A percentile compares a stretch with the other conserved stretches of the same genome.
phyloP scores from a whole-genome alignment of 2,797 vertebrate genomes.

The Sciaenops ocellatus region DNA sequence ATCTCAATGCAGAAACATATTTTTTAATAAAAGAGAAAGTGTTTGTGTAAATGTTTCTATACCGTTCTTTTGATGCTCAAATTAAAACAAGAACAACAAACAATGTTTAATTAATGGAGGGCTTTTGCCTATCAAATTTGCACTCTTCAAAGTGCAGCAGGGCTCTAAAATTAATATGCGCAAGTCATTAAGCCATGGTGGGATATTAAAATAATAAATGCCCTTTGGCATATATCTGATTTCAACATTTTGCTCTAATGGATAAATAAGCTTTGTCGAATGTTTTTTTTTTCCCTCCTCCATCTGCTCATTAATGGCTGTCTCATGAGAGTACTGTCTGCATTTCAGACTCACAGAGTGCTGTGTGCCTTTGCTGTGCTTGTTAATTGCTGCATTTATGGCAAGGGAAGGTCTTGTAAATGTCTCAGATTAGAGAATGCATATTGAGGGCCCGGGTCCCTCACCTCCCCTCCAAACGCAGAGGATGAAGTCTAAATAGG shows the following conservation, averaged over 20 bases:
- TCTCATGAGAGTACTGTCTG: conserved; percentile 71
- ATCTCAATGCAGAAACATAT: conserved; percentile 1
- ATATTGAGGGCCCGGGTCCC: conserved; percentile 59
- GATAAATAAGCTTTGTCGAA: conserved; percentile 86
- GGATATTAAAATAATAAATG: conserved; percentile 76
- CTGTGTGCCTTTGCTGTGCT: conserved; percentile 68
- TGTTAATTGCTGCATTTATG: conserved; percentile 84
- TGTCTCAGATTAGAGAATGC: conserved; percentile 76
- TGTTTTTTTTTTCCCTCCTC: conserved; percentile 49
- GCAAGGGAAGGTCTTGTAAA: conserved; percentile 75
- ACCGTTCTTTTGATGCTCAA: conserved; percentile 35
- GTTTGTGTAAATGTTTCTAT: conserved; percentile 35
- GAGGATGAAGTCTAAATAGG: conserved; percentile 74
- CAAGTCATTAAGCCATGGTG: conserved; percentile 61
- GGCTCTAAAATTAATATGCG: conserved; percentile 62
- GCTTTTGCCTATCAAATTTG: conserved; percentile 47
- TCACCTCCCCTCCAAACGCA: conserved; percentile 33
- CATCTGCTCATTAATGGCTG: conserved; percentile 78
- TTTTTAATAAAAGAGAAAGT: conserved; percentile 6
- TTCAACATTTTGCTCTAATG: conserved; percentile 87
- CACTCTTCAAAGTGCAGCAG: conserved; percentile 49
- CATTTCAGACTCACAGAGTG: conserved; percentile 70
- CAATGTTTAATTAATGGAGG: conserved; percentile 68
- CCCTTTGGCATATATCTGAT: conserved; percentile 82
- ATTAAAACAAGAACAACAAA: conserved; percentile 57